Evolutionary conservation across 2,797 vertebrate species (phyloP).

Genomic region (Silurus lanzhouensis): DNA sequence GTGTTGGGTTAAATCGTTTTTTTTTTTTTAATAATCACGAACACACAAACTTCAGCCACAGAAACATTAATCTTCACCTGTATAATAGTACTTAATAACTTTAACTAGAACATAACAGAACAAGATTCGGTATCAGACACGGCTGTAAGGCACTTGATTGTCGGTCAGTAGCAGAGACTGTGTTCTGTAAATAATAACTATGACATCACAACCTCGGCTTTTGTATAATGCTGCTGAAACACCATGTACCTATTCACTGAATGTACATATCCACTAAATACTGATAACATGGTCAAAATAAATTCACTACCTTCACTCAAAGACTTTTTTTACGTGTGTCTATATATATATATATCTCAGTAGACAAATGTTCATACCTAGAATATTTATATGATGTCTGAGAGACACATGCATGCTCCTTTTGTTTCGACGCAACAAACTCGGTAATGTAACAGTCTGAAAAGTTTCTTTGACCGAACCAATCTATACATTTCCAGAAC

Average conservation of each 20-base stretch:
- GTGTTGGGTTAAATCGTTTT: neutral
- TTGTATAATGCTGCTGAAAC: neutral
- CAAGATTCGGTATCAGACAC: neutral
- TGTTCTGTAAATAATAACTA: slow-evolving; percentile 18
- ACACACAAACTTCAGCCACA: neutral
- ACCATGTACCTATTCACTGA: too few species aligned
- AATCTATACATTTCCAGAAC: too few species aligned
- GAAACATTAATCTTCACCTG: slow-evolving; percentile 23
- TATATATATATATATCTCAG: too few species aligned
- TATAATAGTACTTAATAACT: neutral
- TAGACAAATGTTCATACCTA: too few species aligned
- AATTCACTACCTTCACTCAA: neutral
- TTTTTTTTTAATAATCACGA: slow-evolving; percentile 3
- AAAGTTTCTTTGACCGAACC: too few species aligned
- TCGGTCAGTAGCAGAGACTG: neutral
- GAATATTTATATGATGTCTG: too few species aligned
- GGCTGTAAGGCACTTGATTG: slow-evolving; percentile 39
- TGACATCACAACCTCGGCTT: neutral
- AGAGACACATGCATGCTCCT: too few species aligned
- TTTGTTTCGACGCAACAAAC: too few species aligned
- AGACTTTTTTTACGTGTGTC: too few species aligned
- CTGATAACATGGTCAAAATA: neutral
- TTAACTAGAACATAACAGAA: neutral
- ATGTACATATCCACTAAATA: neutral
- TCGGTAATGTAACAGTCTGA: too few species aligned